These are phyloP conservation scores for Ricordea florida DNA, from an alignment of 92 coral and sea anemone species.

Conservation along the genomic window DNA sequence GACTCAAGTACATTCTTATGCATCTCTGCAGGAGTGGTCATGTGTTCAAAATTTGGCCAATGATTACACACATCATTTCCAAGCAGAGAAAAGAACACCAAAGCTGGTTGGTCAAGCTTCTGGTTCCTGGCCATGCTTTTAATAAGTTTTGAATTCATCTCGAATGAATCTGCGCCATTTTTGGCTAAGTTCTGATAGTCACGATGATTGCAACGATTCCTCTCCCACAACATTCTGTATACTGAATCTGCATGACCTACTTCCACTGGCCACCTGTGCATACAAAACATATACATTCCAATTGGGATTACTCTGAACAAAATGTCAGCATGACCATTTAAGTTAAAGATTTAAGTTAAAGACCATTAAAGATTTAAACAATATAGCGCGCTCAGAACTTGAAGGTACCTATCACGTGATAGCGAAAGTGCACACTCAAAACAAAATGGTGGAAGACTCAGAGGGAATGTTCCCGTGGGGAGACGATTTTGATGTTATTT, in stretches of 20 bases:
- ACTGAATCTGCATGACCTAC: constrained; percentile 88
- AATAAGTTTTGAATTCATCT: constrained; percentile 64
- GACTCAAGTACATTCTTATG: constrained; percentile 75
- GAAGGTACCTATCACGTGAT: neutral
- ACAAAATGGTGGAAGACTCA: neutral
- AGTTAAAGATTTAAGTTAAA: neutral
- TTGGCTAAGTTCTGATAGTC: constrained; percentile 97
- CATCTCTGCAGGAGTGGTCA: constrained; percentile 97
- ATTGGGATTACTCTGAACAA: neutral
- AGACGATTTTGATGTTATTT: no score
- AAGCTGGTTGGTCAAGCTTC: constrained; percentile 81
- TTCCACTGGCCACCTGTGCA: constrained; percentile 78
- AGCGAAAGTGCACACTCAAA: neutral
- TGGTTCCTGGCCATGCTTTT: constrained; percentile 79
- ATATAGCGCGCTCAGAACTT: neutral
- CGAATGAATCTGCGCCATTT: constrained; percentile 97
- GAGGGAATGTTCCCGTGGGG: no score
- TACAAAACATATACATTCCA: neutral
- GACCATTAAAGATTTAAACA: neutral
- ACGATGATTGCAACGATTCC: constrained; percentile 96
- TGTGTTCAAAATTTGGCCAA: constrained; percentile 41
- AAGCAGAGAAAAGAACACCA: constrained; percentile 83
- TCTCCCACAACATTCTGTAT: constrained; percentile 78
- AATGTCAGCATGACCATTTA: neutral
- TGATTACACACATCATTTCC: constrained; percentile 97